Base-by-base conservation (phyloP, 2,797 vertebrate species). In the Clarias platycephalus region DNA sequence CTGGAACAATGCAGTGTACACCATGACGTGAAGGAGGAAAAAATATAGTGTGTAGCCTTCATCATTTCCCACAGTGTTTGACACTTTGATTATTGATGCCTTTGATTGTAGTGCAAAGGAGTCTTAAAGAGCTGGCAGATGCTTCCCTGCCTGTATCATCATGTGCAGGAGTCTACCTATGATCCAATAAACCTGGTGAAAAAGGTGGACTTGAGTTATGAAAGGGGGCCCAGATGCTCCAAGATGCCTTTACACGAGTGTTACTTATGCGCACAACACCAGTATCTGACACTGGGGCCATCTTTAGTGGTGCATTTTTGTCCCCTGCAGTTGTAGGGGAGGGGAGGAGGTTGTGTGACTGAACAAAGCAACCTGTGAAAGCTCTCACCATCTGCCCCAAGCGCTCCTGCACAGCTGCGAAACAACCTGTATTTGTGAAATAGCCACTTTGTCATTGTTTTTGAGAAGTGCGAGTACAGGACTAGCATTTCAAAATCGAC, bases 351-450 rank as follows among this genome's bases (percentile, higher is more conserved):
- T 62, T 66, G 81, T 82, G 44, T 16, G 13, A 83, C 68, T 87
- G 78, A 88, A 86, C 81, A 85, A 88, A 86, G 86, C 81, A 82
- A 66, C 67, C 53, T 13, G 63, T 82, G 67, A 85, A 84, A 86
- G 86, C 82, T 77, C 85, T 77, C 63, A 44, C 82, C 89, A 89
- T 89, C 88, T 86, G 85, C 83, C 86, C 71, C 62, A 37, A 85
- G 85, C 71, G n/a, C 57, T 66, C 76, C 66, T 68, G 57, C 84
- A 85, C 89, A 86, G 86, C 87, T 86, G 86, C 44, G 57, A 55
- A 74, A 80, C 79, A 55, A 71, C 71, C 82, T 62, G 70, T 81
- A 82, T 79, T 72, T 49, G 55, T 83, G 55, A 55, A 72, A 79
- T 78, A 79, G 78, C 37, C 58, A 40, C 81, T 88, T 83, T 86